Percentiles rank a stretch among this genome's conserved stretches.
These are phyloP conservation scores for Amblyjoppa proteus DNA, from an alignment of 2,888 invertebrate species.

Conservation along the genomic window DNA sequence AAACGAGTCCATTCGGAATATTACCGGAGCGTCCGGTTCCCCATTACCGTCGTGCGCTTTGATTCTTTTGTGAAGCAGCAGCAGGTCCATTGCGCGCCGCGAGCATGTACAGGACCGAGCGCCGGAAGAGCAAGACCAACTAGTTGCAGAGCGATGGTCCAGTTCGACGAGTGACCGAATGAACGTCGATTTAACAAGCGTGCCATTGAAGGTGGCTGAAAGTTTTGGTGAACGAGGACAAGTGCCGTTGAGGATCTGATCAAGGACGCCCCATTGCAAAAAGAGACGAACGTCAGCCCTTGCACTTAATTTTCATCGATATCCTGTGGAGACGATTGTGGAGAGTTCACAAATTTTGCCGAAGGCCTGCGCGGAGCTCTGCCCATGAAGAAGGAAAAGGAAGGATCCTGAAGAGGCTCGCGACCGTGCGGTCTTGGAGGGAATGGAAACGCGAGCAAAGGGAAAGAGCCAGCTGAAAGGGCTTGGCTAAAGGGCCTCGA, in stretches of 20 bases:
- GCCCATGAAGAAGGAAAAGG: background rate
- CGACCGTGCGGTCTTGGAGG: too few species aligned
- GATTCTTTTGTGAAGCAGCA: slow-evolving; percentile 75
- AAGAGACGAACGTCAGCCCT: background rate
- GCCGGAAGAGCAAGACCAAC: slow-evolving; percentile 19
- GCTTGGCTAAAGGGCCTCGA: too few species aligned
- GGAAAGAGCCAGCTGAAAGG: too few species aligned
- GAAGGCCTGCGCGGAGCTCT: slow-evolving; percentile 6
- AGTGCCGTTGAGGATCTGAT: background rate
- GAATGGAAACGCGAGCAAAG: too few species aligned
- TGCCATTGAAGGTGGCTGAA: background rate
- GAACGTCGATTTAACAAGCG: slow-evolving; percentile 17
- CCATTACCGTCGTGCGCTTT: slow-evolving; percentile 74
- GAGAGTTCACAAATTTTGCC: slow-evolving; percentile 42
- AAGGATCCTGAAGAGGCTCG: too few species aligned
- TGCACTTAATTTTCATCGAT: slow-evolving; percentile 37
- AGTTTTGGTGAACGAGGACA: background rate
- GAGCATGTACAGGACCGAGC: slow-evolving; percentile 18
- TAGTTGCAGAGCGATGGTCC: slow-evolving; percentile 2
- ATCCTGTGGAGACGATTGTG: slow-evolving; percentile 35
- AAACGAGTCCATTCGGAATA: slow-evolving; percentile 77
- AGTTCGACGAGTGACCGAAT: slow-evolving; percentile 16
- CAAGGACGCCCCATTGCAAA: background rate
- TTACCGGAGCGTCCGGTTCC: slow-evolving; percentile 72
- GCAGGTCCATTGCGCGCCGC: slow-evolving; percentile 48